A percentile compares a stretch with the other conserved stretches of the same genome.
Conservation (phyloP, 2,797 vertebrate genomes). For the Pelochelys cantorii region DNA sequence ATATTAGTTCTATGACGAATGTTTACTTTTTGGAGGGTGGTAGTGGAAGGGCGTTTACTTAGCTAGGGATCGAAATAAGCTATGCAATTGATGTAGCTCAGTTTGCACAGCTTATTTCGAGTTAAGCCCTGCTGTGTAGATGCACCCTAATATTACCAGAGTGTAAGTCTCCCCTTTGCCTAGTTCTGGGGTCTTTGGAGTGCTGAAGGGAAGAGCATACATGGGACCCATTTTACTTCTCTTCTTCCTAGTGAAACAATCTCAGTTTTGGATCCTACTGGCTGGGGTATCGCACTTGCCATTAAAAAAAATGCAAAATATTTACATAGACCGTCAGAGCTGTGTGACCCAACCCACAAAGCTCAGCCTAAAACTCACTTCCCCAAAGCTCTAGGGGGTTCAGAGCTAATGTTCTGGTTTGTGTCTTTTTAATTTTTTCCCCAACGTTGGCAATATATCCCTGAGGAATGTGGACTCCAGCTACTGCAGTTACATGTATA, state of each 20-base stretch:
- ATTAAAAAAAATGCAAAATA: background rate
- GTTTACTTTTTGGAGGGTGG: too few relatives aligned
- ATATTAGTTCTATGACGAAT: background rate
- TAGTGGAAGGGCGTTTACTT: background rate
- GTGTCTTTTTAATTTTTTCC: background rate
- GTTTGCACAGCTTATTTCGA: too few relatives aligned
- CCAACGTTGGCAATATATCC: background rate
- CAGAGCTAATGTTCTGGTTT: background rate
- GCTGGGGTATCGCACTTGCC: background rate
- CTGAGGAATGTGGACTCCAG: background rate
- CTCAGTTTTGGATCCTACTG: background rate
- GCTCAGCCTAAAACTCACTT: background rate
- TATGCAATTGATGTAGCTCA: too few relatives aligned
- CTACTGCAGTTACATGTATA: fast-evolving
- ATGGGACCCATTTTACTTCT: background rate
- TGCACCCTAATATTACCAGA: background rate
- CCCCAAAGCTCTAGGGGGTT: background rate
- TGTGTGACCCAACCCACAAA: background rate
- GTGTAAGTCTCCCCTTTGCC: background rate
- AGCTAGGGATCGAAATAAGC: background rate
- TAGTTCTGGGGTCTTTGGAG: too few relatives aligned
- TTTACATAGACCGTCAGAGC: background rate
- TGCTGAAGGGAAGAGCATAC: background rate
- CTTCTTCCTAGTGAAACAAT: background rate
- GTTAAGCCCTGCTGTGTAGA: too few relatives aligned